phyloP scores from a whole-genome alignment of 1,140 invertebrate genomes.

The Hirudo medicinalis region DNA sequence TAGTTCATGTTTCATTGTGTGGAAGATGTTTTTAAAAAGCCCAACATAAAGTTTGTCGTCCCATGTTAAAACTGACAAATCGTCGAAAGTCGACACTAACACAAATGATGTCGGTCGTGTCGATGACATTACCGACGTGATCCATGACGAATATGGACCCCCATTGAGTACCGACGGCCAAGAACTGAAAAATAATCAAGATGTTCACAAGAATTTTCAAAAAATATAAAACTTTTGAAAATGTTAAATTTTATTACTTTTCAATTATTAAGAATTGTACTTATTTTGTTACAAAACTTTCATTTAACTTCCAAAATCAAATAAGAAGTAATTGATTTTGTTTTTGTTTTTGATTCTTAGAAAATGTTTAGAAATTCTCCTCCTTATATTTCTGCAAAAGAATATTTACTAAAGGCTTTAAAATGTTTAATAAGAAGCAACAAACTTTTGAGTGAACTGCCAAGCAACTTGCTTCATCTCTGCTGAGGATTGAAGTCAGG shows the following conservation, averaged over 20 bases:
- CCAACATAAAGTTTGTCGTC: neutral
- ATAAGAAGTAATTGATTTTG: no score
- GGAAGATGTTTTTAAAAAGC: no score
- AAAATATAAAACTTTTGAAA: no score
- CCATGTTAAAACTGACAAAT: neutral
- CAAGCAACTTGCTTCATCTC: conserved; percentile 77
- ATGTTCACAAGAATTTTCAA: neutral
- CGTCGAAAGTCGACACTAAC: neutral
- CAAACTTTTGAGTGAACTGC: conserved; percentile 75
- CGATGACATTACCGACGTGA: conserved; percentile 73
- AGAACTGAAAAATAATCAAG: conserved; percentile 51
- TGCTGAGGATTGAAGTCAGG: conserved; percentile 65
- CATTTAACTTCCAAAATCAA: no score
- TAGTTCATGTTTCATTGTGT: no score
- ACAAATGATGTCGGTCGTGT: conserved; percentile 48
- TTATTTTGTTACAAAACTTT: neutral
- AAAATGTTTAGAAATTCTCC: neutral
- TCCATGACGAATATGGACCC: conserved; percentile 78
- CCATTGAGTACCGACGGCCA: conserved; percentile 79
- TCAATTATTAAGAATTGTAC: neutral
- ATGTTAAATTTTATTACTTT: conserved; percentile 14
- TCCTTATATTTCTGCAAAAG: no score
- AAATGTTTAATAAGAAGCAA: neutral
- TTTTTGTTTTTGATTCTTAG: no score
- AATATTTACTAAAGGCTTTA: no score